These are phyloP conservation scores for Yoshiicerus persimilis DNA, from an alignment of 1,140 invertebrate species.

Conservation along the genomic window DNA sequence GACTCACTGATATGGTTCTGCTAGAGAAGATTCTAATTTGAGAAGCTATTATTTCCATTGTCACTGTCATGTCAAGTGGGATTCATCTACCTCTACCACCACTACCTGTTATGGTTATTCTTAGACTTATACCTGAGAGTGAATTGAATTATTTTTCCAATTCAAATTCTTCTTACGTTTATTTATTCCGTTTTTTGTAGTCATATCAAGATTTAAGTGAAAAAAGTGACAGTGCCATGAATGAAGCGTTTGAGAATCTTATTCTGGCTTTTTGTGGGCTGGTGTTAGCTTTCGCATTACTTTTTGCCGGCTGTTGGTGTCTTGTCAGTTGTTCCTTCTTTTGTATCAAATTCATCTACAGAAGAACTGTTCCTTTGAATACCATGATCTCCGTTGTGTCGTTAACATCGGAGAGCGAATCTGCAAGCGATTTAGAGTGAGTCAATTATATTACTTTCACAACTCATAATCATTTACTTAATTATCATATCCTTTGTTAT, in stretches of 20 bases:
- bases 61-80: neutral
- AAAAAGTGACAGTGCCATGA: conserved; percentile 15
- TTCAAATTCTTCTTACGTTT: neutral
- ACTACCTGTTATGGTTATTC: neutral
- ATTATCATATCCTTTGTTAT: too few relatives aligned
- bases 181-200: neutral
- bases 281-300: neutral
- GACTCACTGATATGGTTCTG: neutral
- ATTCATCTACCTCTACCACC: too few relatives aligned
- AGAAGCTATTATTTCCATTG: neutral
- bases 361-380: neutral
- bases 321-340: conserved; percentile 26
- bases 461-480: too few relatives aligned
- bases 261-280: conserved; percentile 22
- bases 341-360: conserved; percentile 18
- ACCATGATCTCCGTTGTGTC: conserved; percentile 12
- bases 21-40: neutral
- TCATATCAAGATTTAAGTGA: neutral
- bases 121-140: neutral
- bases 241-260: neutral
- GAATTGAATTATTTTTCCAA: neutral
- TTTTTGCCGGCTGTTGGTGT: conserved; percentile 21
- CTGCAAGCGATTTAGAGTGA: conserved; percentile 11
- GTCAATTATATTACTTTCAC: neutral
- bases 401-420: neutral